Percentiles rank a stretch among this genome's conserved stretches.
phyloP scores from a whole-genome alignment of 2,113 vertebrate genomes.

The Talpa occidentalis region DNA sequence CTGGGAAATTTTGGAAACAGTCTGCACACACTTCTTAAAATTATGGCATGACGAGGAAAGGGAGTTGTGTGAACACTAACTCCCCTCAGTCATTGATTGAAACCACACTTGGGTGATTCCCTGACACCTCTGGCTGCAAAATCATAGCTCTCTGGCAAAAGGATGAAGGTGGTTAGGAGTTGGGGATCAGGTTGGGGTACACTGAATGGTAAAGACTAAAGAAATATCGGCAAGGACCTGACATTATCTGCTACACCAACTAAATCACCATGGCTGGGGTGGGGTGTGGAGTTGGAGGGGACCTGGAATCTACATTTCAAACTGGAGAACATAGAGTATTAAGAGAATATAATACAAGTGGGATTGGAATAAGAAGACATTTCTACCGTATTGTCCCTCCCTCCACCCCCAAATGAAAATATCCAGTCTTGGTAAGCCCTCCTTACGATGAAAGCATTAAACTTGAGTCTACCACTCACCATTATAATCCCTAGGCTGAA shows the following conservation, averaged over 20 bases:
- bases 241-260: neutral
- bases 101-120: neutral
- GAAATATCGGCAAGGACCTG: neutral
- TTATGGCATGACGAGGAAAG: neutral
- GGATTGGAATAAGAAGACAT: slow-evolving; percentile 35
- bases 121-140: slow-evolving; percentile 5
- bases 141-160: neutral
- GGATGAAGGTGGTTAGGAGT: neutral
- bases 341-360: slow-evolving; percentile 20
- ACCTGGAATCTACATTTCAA: slow-evolving; percentile 35
- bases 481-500: slow-evolving; percentile 65
- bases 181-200: neutral
- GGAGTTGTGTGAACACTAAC: neutral
- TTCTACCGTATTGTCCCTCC: neutral
- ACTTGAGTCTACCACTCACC: slow-evolving; percentile 65
- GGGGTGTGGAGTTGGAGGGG: neutral
- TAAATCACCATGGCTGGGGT: neutral
- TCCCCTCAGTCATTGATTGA: neutral
- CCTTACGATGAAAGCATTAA: slow-evolving; percentile 57
- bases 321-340: neutral
- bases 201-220: neutral
- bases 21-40: neutral
- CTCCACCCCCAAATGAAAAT: neutral
- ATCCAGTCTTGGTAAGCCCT: slow-evolving; percentile 58
- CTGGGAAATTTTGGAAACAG: slow-evolving; percentile 29